Base-by-base conservation (phyloP, 2,113 vertebrate genomes). In the Toxotes jaculatrix region DNA sequence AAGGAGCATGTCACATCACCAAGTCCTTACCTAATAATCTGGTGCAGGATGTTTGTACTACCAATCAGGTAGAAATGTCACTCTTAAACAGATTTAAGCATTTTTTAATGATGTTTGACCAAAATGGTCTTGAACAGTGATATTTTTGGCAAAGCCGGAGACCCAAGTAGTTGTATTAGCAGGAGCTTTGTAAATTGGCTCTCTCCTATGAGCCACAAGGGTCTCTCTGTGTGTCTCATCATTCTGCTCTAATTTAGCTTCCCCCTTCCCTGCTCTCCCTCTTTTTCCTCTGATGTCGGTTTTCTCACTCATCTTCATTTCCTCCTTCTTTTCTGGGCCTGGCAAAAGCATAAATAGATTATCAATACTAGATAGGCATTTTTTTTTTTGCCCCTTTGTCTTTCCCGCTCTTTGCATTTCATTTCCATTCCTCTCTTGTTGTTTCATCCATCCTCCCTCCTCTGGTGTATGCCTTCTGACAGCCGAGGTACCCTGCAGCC, bases 321-420 rank as follows among this genome's bases (percentile, higher is more conserved):
- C 73, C 5, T 27, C 63, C 21, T 60, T 64, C 42, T 43, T 79
- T 85, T 80, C 79, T 10, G 10, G 1, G 67, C 7, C 49, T 70
- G 70, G 66, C 42, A 80, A 75, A 85, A 78, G 36, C 66, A 86
- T 83, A 75, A 88, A 84, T 85, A 79, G 59, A 80, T 80, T 8
- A 81, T 56, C 82, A 40, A 75, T 59, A 79, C 21, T 36, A 59
- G 17, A 27, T 57, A 49, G 21, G 9, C 49, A n/a, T 7, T 19
- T 13, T 56, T 68, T 31, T 45, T 59, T 34, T 38, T 10, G 10
- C 47, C 34, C 51, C 61, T 47, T 64, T 68, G 27, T 71, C 21
- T 82, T 27, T 77, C n/a, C 69, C 1, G 2, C 45, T 74, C 43
- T 66, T 77, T 69, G 55, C 67, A 71, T 83, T 77, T 84, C 16